Evolutionary conservation across 2,113 vertebrate genomes (phyloP), one percentile per base, ranked within the genome.

Genomic region (Eclectus roratus): DNA sequence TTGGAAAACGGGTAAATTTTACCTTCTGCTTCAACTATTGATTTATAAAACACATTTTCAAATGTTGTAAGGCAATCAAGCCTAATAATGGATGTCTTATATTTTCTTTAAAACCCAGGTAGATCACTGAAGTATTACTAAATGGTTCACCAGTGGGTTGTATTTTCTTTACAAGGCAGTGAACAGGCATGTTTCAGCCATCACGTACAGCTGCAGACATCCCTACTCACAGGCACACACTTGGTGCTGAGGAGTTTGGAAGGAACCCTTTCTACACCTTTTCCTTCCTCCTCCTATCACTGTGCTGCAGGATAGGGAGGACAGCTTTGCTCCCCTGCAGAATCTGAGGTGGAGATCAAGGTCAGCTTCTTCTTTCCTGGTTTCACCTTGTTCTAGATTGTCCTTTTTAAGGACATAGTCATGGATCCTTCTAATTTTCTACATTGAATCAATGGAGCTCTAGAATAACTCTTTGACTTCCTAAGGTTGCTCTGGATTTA

Each of bases 191-290:
- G 4, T 52, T 78, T 88, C 60, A 81, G 27, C 39, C 47, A 18
- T 1, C 43, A 35, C 18, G 1, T 69, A 6, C 37, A 44, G 29
- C 37, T 82, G 78, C 50, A 73, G 65, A 23, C 56, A 18, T 28
- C 37, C 13, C 43, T 84, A 47, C 11, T 2, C 14, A 17, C 1
- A 0, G 21, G 46, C 53, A 49, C 1, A 2, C 3, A 4, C 7
- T 44, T 1, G 0, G 8, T 50, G 4, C 17, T 8, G 2, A 13
- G 16, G 0, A 2, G 2, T 41, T 82, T 56, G 43, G 16, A 69
- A 93, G 11, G 20, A 77, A 24, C 5, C 3, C 3, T 69, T 78
- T 52, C 5, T 9, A 5, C 14, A 47, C 20, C 9, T 13, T 6
- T 83, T 56, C n/a, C n/a, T 82, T 37, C 31, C 18, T 86, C 7